A percentile compares a stretch with the other conserved stretches of the same genome.
phyloP scores from a whole-genome alignment of 2,888 invertebrate genomes.

The Nesidiocoris tenuis region DNA sequence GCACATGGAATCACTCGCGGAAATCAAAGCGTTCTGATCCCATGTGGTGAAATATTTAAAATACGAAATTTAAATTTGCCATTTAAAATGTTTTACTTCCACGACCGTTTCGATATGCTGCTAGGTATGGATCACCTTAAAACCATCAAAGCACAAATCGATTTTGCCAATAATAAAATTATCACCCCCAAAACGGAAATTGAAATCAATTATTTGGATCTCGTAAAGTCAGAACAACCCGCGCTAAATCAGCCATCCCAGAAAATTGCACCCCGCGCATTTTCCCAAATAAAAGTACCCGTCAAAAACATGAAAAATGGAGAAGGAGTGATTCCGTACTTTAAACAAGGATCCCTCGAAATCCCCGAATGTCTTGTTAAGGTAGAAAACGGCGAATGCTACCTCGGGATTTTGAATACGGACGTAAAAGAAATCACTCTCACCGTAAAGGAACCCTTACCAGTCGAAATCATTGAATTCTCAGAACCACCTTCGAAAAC shows the following conservation, averaged over 20 bases:
- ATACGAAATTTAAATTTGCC: neutral
- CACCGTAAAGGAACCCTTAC: too few relatives aligned
- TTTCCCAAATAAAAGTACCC: neutral
- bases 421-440: too few relatives aligned
- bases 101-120: neutral
- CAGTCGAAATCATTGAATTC: neutral
- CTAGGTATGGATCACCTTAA: neutral
- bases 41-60: neutral
- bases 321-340: neutral
- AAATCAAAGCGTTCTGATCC: neutral
- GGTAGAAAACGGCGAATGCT: too few relatives aligned
- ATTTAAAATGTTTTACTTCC: neutral
- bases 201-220: too few relatives aligned
- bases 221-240: too few relatives aligned
- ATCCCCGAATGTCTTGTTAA: conserved; percentile 3
- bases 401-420: too few relatives aligned
- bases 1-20: neutral
- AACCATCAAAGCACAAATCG: neutral
- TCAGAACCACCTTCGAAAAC: too few relatives aligned
- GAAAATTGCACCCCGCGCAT: neutral
- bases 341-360: neutral
- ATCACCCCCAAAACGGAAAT: neutral
- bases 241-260: too few relatives aligned
- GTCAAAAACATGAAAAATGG: neutral
- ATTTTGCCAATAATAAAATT: neutral